phyloP scores from a whole-genome alignment of 2,888 invertebrate species.

The Limnephilus rhombicus region DNA sequence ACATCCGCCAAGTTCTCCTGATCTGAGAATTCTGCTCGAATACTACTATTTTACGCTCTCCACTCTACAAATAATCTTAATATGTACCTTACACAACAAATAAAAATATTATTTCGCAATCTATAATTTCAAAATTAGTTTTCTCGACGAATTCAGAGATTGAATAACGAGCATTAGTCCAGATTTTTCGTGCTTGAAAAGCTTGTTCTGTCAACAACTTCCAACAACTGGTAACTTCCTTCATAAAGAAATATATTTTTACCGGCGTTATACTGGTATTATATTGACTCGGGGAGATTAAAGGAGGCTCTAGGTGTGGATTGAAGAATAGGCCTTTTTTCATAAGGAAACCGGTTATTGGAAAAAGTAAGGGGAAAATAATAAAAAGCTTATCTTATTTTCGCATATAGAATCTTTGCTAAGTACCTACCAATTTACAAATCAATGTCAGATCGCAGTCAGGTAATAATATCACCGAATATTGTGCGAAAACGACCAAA shows the following conservation, averaged over 20 bases:
- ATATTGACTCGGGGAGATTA: not conserved
- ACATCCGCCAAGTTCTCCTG: too few species aligned
- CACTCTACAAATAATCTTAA: too few species aligned
- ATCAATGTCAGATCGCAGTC: not conserved
- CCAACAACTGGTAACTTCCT: not conserved
- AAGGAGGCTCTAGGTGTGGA: not conserved
- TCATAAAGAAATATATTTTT: not conserved
- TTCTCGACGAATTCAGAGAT: too few species aligned
- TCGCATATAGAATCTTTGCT: not conserved
- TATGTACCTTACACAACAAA: too few species aligned
- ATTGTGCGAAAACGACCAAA: not conserved
- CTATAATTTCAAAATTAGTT: too few species aligned
- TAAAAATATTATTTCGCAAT: too few species aligned
- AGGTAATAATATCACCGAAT: not conserved
- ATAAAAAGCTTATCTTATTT: not conserved
- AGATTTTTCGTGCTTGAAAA: not conserved
- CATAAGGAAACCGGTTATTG: not conserved
- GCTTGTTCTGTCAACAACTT: too few species aligned
- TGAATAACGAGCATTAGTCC: not conserved
- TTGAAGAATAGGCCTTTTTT: not conserved
- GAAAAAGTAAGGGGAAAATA: not conserved
- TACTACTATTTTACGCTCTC: too few species aligned
- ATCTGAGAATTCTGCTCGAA: too few species aligned
- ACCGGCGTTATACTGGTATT: not conserved
- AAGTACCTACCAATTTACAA: not conserved